phyloP scores from a whole-genome alignment of 2,113 vertebrate genomes.

The Athene noctua region DNA sequence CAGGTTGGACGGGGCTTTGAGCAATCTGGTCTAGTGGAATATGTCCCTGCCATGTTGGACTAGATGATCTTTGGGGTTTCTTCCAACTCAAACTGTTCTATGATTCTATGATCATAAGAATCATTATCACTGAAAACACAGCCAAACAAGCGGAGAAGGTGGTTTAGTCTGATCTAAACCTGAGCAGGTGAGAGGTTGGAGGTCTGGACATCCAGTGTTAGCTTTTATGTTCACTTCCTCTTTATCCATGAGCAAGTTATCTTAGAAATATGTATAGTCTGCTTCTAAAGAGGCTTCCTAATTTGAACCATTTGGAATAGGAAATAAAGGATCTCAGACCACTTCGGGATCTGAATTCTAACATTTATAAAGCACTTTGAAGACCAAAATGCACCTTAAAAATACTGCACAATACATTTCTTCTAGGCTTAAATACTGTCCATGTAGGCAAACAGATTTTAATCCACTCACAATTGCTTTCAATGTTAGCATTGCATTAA shows the following conservation, averaged over 20 bases:
- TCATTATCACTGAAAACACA: not conserved
- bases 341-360: not conserved
- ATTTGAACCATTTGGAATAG: not conserved
- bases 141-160: not conserved
- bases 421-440: not conserved
- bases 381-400: not conserved
- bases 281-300: not conserved
- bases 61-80: too few relatives aligned
- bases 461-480: not conserved
- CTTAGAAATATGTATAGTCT: not conserved
- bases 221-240: not conserved
- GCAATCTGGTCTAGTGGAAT: too few relatives aligned
- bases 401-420: not conserved
- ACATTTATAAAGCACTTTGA: not conserved
- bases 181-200: not conserved
- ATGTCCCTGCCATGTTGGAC: too few relatives aligned
- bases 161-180: not conserved
- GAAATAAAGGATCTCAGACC: not conserved
- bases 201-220: not conserved
- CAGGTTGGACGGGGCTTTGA: too few relatives aligned
- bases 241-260: not conserved
- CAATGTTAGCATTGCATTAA: not conserved
- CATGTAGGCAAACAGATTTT: not conserved
- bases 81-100: too few relatives aligned
- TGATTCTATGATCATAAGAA: not conserved